Conservation (phyloP, 2,888 invertebrate species). For the Dastarcus helophoroides region DNA sequence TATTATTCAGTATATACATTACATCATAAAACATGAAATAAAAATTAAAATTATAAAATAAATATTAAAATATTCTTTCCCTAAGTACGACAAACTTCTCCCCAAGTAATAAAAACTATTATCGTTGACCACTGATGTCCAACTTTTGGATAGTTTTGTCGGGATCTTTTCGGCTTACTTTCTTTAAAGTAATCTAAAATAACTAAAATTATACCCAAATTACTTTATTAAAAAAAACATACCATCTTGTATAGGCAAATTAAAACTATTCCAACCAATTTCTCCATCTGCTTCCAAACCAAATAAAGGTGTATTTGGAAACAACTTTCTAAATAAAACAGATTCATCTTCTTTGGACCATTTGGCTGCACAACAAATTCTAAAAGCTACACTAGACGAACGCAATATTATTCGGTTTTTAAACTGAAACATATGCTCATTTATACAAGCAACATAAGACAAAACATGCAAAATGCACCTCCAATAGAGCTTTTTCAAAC, state of each 20-base stretch:
- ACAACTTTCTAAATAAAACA: conserved; percentile 20
- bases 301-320: conserved; percentile 23
- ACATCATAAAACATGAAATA: no score
- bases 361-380: conserved; percentile 27
- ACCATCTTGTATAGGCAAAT: conserved; percentile 4
- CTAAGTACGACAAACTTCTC: no score
- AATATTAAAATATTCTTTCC: no score
- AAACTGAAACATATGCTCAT: conserved; percentile 21
- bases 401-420: conserved; percentile 19
- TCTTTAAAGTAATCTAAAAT: conserved; percentile 11
- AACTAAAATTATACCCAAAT: neutral
- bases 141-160: conserved; percentile 18
- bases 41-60: no score
- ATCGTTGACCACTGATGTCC: conserved; percentile 26
- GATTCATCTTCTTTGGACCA: conserved; percentile 20
- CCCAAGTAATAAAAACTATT: conserved; percentile 27
- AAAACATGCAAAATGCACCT: conserved; percentile 18
- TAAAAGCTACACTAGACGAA: conserved; percentile 20
- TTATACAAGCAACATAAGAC: neutral
- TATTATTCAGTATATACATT: no score
- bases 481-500: conserved; percentile 21
- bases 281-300: conserved; percentile 28
- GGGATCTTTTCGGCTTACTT: conserved; percentile 15
- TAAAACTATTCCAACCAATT: conserved; percentile 27
- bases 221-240: neutral